Conservation (phyloP, 1,140 invertebrate species). For the Cryptotermes secundus region DNA sequence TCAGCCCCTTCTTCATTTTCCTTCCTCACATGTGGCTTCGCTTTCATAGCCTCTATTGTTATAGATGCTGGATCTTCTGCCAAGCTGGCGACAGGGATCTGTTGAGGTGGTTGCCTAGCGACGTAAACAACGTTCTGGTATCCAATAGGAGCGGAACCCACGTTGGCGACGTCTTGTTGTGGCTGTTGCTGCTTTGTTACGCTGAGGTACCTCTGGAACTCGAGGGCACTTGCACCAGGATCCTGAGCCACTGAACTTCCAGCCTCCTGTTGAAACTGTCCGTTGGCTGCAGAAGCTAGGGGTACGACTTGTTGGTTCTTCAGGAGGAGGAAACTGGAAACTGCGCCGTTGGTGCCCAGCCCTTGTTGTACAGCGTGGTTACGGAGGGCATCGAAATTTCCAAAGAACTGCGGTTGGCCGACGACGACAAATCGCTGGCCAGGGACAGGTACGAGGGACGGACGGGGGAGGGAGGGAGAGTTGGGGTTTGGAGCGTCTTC, state of each 20-base stretch:
- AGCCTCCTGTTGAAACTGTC: not conserved
- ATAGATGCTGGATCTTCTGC: not conserved
- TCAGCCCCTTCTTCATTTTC: not conserved
- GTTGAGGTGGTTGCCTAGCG: not conserved
- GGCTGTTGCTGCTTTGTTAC: slow-evolving; percentile 16
- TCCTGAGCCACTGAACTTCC: not conserved
- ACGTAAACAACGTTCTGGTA: not conserved
- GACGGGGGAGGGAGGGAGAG: not conserved
- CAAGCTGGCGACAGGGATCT: not conserved
- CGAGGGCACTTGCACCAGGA: slow-evolving; percentile 16
- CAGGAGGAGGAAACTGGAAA: slow-evolving; percentile 35
- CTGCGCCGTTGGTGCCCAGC: slow-evolving; percentile 29
- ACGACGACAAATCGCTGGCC: slow-evolving; percentile 34
- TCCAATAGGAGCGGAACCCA: not conserved
- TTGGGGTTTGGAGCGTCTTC: slow-evolving; percentile 18
- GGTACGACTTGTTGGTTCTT: not conserved
- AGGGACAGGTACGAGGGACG: slow-evolving; percentile 4
- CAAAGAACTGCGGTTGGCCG: slow-evolving; percentile 38
- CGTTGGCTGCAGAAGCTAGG: not conserved
- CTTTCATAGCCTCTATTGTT: slow-evolving; percentile 2
- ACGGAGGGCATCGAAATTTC: slow-evolving; percentile 33
- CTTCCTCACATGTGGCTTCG: not conserved
- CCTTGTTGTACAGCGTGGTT: slow-evolving; percentile 15
- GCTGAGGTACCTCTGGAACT: slow-evolving; percentile 21
- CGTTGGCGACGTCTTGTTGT: not conserved